These are phyloP conservation scores for Eubasilissa splendida DNA, from an alignment of 2,888 invertebrate species.

Conservation along the genomic window DNA sequence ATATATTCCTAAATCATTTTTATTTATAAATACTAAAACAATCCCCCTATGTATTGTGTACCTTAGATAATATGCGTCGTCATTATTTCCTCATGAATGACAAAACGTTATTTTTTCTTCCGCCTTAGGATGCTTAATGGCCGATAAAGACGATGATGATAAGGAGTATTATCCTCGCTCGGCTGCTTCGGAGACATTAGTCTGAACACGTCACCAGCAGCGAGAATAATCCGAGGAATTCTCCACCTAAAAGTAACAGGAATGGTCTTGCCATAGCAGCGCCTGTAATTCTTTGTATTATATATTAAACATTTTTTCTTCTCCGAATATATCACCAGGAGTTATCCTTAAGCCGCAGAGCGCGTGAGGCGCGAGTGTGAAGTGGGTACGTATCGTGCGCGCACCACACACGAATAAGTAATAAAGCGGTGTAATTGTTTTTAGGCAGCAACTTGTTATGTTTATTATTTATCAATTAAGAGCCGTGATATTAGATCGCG, in stretches of 20 bases:
- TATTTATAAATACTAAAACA: conserved; percentile 15
- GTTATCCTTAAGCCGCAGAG: conserved; percentile 5
- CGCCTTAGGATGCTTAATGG: conserved; percentile 35
- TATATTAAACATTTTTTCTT: background rate
- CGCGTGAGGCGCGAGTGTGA: background rate
- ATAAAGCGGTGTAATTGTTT: too few relatives aligned
- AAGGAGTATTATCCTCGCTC: conserved; percentile 19
- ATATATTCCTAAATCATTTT: too few relatives aligned
- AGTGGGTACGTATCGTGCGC: too few relatives aligned
- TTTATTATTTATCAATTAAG: too few relatives aligned
- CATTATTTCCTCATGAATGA: conserved; percentile 25
- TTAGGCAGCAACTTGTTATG: too few relatives aligned
- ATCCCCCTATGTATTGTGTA: background rate
- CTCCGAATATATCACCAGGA: conserved; percentile 7
- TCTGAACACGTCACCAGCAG: background rate
- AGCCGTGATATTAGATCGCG: too few relatives aligned
- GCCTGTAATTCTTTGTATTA: conserved; percentile 8
- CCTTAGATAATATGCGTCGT: conserved; percentile 1
- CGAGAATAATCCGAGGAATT: background rate
- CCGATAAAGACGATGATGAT: conserved; percentile 27
- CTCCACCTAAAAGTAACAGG: too few relatives aligned
- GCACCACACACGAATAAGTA: too few relatives aligned
- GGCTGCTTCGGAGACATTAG: conserved; percentile 22
- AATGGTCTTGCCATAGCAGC: background rate
- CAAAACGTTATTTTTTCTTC: conserved; percentile 25